Conservation (phyloP, 2,113 vertebrate species). For the Tinamus guttatus region DNA sequence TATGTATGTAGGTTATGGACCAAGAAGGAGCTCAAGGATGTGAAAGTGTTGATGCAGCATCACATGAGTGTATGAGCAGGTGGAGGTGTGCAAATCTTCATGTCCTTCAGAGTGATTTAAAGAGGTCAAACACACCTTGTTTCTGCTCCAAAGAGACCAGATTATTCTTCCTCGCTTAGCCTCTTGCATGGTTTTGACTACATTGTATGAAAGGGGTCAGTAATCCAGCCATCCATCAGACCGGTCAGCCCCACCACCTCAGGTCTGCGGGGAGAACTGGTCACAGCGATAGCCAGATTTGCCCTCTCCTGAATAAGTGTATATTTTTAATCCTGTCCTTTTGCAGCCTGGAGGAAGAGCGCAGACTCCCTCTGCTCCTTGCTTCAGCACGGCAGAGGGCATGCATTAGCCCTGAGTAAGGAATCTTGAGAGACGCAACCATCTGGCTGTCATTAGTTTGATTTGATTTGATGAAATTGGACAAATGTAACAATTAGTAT, state of each 20-base stretch:
- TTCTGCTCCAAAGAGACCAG: background rate
- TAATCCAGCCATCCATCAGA: background rate
- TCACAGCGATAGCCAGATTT: background rate
- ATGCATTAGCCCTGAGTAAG: conserved; percentile 34
- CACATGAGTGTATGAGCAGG: accelerated
- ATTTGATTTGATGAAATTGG: conserved; percentile 64
- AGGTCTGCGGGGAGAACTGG: background rate
- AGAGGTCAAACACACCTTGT: background rate
- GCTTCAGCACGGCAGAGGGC: background rate
- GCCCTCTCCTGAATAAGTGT: background rate
- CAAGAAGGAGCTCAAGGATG: background rate
- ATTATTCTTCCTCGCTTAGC: background rate
- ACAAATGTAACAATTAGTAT: conserved; percentile 66
- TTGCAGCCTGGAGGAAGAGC: background rate
- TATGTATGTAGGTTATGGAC: accelerated
- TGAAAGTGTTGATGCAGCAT: background rate
- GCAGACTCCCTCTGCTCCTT: background rate
- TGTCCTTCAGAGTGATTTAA: background rate
- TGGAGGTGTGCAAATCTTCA: accelerated
- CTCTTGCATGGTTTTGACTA: background rate
- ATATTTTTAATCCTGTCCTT: background rate
- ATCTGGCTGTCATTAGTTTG: conserved; percentile 57
- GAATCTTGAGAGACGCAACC: conserved; percentile 50
- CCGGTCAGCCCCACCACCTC: background rate
- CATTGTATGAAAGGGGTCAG: accelerated